Conservation (phyloP, 1,140 invertebrate species). For the Glomeris maerens region DNA sequence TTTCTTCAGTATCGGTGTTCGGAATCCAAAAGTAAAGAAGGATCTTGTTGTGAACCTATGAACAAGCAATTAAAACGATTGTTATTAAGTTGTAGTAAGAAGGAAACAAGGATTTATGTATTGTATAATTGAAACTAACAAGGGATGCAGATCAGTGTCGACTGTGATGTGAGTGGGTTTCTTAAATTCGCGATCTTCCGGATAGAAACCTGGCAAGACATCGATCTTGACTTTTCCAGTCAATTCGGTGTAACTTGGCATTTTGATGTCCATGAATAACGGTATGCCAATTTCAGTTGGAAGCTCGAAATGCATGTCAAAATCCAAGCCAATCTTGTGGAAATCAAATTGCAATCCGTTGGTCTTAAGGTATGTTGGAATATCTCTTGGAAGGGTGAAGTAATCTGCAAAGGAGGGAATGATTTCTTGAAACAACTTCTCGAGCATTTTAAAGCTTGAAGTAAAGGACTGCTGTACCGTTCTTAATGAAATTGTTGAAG, state of each 20-base stretch:
- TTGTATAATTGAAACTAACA: conserved; percentile 7
- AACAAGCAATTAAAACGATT: no score
- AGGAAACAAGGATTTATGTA: not conserved
- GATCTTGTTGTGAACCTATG: not conserved
- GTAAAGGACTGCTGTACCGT: not conserved
- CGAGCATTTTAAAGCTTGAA: not conserved
- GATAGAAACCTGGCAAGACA: conserved; percentile 15
- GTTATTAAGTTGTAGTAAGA: not conserved
- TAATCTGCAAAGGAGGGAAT: not conserved
- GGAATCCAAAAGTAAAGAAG: not conserved
- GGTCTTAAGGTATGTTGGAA: not conserved
- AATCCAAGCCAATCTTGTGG: conserved; percentile 10
- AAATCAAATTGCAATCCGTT: conserved; percentile 1
- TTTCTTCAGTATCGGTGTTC: not conserved
- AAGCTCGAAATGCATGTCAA: conserved; percentile 13
- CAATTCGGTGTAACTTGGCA: conserved; percentile 7
- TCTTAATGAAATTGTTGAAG: not conserved
- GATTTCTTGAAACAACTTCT: not conserved
- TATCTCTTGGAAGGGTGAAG: not conserved
- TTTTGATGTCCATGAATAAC: conserved; percentile 13
- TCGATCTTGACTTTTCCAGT: conserved; percentile 15
- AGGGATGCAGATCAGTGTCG: conserved; percentile 9
- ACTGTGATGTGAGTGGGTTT: conserved; percentile 10
- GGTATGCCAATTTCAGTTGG: conserved; percentile 17
- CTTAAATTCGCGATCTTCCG: conserved; percentile 13